These are phyloP conservation scores for Beroe forskalii DNA, from an alignment of 37 sponge, comb jelly and placozoan species.

Conservation along the genomic window DNA sequence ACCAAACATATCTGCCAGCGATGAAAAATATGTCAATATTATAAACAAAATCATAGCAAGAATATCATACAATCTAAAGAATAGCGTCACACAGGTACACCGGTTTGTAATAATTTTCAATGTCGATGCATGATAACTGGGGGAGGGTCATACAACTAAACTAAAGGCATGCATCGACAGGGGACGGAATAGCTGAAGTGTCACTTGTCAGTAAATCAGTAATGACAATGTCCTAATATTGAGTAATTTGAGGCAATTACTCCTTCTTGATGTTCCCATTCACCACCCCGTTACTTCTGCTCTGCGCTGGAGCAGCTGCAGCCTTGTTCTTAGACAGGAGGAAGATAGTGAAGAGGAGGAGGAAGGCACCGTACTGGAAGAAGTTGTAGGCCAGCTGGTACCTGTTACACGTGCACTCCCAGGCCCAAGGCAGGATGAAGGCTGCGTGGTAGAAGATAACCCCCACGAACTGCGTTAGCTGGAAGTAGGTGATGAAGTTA, in stretches of 20 bases:
- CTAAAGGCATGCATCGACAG: too few relatives aligned
- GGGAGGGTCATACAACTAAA: too few relatives aligned
- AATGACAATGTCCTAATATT: too few relatives aligned
- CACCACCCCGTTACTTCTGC: neutral
- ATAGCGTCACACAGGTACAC: too few relatives aligned
- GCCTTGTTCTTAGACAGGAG: neutral
- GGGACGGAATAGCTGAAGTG: too few relatives aligned
- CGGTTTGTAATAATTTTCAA: too few relatives aligned
- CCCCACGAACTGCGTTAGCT: slow-evolving; percentile 45
- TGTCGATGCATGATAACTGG: too few relatives aligned
- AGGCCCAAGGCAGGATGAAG: neutral
- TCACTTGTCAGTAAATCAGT: too few relatives aligned
- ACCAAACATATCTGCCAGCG: too few relatives aligned
- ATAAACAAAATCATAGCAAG: too few relatives aligned
- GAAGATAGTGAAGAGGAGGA: slow-evolving; percentile 44
- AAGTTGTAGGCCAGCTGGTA: slow-evolving; percentile 27
- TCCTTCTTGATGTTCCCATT: neutral
- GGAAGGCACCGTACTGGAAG: slow-evolving; percentile 31
- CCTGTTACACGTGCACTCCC: slow-evolving; percentile 9
- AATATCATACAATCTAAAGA: too few relatives aligned
- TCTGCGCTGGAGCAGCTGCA: neutral
- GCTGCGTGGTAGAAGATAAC: slow-evolving; percentile 6
- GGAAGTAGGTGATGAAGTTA: slow-evolving; percentile 51
- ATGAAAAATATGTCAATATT: too few relatives aligned
- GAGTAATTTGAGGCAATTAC: neutral